These are phyloP conservation scores for Redunca redunca DNA, from an alignment of 2,113 vertebrate species.

Conservation along the genomic window DNA sequence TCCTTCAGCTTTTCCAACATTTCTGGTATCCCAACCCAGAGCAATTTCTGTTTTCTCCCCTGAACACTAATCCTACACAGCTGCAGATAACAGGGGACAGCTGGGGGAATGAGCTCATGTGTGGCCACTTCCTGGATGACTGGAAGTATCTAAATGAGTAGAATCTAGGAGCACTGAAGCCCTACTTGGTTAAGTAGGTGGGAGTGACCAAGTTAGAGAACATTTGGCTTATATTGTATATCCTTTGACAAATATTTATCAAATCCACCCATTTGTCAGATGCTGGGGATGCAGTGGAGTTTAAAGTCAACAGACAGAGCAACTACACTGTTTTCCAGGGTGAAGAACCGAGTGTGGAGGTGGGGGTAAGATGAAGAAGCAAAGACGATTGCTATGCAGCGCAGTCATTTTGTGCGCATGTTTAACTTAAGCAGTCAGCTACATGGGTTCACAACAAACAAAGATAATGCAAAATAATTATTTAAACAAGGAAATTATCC, in stretches of 20 bases:
- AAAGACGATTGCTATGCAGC: background rate
- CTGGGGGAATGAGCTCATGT: background rate
- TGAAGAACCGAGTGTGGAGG: background rate
- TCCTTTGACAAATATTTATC: slow-evolving; percentile 28
- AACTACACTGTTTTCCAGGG: background rate
- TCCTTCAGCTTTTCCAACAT: background rate
- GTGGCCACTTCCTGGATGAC: background rate
- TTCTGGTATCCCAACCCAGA: background rate
- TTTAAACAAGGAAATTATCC: background rate
- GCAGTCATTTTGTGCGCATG: background rate
- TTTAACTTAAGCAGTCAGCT: background rate
- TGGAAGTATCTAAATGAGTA: background rate
- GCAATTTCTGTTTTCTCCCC: background rate
- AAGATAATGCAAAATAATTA: background rate
- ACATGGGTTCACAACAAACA: background rate
- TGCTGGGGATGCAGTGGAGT: background rate
- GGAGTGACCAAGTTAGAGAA: background rate
- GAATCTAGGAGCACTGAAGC: background rate
- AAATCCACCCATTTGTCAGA: background rate
- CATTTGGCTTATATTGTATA: background rate
- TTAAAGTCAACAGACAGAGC: background rate
- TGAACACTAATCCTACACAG: background rate
- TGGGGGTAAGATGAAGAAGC: background rate
- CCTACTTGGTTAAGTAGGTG: background rate
- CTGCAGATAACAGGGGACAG: background rate